These are phyloP conservation scores for Dicyrtoma fusca DNA, from an alignment of 2,888 invertebrate genomes.

Conservation along the genomic window DNA sequence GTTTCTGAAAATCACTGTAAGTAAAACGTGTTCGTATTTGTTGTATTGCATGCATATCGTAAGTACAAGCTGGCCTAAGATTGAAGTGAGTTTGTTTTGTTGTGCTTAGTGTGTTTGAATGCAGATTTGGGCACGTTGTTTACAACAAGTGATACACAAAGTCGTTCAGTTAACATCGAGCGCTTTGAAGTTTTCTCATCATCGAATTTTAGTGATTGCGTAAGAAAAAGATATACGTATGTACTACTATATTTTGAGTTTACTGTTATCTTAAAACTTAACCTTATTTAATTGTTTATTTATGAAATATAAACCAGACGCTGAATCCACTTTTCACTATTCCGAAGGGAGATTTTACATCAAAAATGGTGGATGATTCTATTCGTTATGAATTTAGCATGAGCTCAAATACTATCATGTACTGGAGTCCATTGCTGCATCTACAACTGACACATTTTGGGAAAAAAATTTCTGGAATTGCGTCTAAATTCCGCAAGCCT, in stretches of 20 bases:
- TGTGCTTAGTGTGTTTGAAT: constrained; percentile 52
- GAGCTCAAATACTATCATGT: constrained; percentile 49
- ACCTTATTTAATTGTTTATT: neutral
- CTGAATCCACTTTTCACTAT: constrained; percentile 54
- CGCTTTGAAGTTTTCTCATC: constrained; percentile 56
- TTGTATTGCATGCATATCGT: too few species aligned
- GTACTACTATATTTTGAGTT: neutral
- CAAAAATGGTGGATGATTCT: constrained; percentile 9
- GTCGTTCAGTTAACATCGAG: constrained; percentile 46
- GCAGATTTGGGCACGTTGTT: constrained; percentile 51
- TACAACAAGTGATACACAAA: constrained; percentile 48
- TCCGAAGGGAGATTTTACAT: constrained; percentile 51
- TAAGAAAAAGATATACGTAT: constrained; percentile 38
- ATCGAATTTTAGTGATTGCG: constrained; percentile 56
- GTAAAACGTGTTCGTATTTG: too few species aligned
- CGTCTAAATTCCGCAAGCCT: constrained; percentile 14
- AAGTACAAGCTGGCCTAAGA: too few species aligned
- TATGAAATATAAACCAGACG: constrained; percentile 42
- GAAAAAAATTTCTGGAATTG: constrained; percentile 41
- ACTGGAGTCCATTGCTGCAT: constrained; percentile 56
- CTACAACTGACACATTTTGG: constrained; percentile 51
- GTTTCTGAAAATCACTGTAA: constrained; percentile 54
- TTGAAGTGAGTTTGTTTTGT: too few species aligned
- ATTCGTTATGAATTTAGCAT: constrained; percentile 43
- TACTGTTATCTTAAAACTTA: neutral